Percentiles rank a stretch among this genome's conserved stretches.
Evolutionary conservation across 2,113 vertebrate genomes (phyloP).

Genomic region (Oncorhynchus gorbuscha): DNA sequence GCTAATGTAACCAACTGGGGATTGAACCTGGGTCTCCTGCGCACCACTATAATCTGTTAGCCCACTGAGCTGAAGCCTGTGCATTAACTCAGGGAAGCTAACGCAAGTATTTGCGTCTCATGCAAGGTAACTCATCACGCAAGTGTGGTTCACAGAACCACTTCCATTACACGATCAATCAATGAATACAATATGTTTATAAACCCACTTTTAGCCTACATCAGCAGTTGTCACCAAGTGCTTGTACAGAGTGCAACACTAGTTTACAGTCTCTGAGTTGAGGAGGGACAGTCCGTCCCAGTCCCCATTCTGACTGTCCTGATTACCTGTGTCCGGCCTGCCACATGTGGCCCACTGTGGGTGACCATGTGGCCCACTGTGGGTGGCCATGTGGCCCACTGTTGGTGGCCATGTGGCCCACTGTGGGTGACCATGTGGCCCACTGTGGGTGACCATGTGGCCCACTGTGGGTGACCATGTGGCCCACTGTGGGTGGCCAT

Average conservation of each 20-base stretch:
- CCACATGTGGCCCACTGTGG: conserved; percentile 31
- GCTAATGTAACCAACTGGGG: too few relatives aligned
- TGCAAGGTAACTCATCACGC: too few relatives aligned
- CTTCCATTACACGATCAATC: not conserved
- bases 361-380: conserved; percentile 34
- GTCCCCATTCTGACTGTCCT: conserved; percentile 38
- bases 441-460: conserved; percentile 31
- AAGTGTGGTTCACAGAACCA: too few relatives aligned
- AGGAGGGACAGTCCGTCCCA: conserved; percentile 14
- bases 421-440: conserved; percentile 36
- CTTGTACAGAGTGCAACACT: not conserved
- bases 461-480: too few relatives aligned
- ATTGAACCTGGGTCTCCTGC: too few relatives aligned
- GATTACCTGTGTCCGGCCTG: conserved; percentile 45
- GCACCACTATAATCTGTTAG: too few relatives aligned
- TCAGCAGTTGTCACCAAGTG: too few relatives aligned
- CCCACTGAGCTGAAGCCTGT: too few relatives aligned
- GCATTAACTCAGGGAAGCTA: too few relatives aligned
- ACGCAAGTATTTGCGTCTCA: too few relatives aligned
- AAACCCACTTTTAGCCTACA: not conserved
- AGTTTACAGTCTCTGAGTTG: conserved; percentile 32
- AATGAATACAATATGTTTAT: not conserved
- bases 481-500: too few relatives aligned
- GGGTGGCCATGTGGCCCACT: conserved; percentile 28
- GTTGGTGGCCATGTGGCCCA: conserved; percentile 22